Evolutionary conservation across 2,797 vertebrate genomes (phyloP), one percentile per base, ranked within the genome.

Genomic region (Synaphobranchus kaupii): DNA sequence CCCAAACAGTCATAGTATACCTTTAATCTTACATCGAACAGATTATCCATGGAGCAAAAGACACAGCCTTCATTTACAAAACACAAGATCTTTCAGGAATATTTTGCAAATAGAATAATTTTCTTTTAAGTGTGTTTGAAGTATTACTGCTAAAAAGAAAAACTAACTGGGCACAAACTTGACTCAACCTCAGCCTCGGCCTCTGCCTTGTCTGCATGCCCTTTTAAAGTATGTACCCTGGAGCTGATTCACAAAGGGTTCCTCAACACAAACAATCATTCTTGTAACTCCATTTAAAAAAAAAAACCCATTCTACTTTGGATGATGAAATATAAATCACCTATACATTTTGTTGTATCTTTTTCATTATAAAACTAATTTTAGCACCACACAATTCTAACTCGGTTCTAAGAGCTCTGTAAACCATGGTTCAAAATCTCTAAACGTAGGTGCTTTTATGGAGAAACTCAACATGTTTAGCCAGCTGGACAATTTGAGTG

Each of bases 21-120:
- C 39, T 39, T 39, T 76, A 81, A 50, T 48, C 44, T 81, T 81
- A 81, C 78, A 48, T 50, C 25, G 78, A 81, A 25, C 78, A 48
- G 44, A 44, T 81, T 81, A 81, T 81, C 44, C 25, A 50, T 2
- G 22, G 44, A 81, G 78, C 25, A 50, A 48, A 81, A 81, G 25
- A 50, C 44, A 48, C 2, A 47, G 44, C 78, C 39, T 81, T 50
- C 9, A 81, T 50, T 81, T 81, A 48, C 31, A 76, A 44, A 76
- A 81, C 22, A 81, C 78, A 81, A 50, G 22, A 48, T 48, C 20
- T 80, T 44, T 71, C 0, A 31, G 12, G 68, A 34, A 7, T 25
- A 81, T 34, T 81, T 50, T 81, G 7, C 47, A 28, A 81, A 50
- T 12, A 17, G 22, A 81, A 44, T 4, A 81, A 0, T 1, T 25